Evolutionary conservation across 1,140 invertebrate genomes (phyloP).

Genomic region (Apis mellifera): DNA sequence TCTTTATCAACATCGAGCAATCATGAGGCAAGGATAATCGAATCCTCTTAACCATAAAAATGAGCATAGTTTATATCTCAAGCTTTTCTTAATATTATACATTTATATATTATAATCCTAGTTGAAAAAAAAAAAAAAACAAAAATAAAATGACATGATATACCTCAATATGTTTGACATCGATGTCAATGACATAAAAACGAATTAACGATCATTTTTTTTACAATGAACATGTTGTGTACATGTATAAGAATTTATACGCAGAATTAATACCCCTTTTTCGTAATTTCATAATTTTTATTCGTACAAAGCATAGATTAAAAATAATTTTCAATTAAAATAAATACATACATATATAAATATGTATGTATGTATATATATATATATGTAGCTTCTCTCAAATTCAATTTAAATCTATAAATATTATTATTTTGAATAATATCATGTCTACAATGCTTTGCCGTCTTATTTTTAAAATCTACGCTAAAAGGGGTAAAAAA

Average conservation of each 20-base stretch:
- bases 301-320: constrained; percentile 6
- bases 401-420: neutral
- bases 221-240: constrained; percentile 52
- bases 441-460: constrained; percentile 1
- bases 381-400: neutral
- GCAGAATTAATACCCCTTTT: neutral
- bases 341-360: constrained; percentile 10
- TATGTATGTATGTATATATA: neutral
- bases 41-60: constrained; percentile 1
- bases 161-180: constrained; percentile 31
- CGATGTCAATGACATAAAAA: constrained; percentile 56
- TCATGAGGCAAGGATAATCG: constrained; percentile 8
- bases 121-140: neutral
- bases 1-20: constrained; percentile 31
- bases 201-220: constrained; percentile 53
- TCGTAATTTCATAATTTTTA: constrained; percentile 17
- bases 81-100: constrained; percentile 26
- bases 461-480: neutral
- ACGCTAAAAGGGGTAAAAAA: neutral
- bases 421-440: constrained; percentile 11
- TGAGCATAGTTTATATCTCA: constrained; percentile 15
- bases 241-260: constrained; percentile 25
- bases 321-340: constrained; percentile 2
- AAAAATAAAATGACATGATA: constrained; percentile 15
- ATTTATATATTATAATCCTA: constrained; percentile 16